A percentile compares a stretch with the other conserved stretches of the same genome.
These are phyloP conservation scores for Dipodomys spectabilis DNA, from an alignment of 2,113 vertebrate species.

Conservation along the genomic window DNA sequence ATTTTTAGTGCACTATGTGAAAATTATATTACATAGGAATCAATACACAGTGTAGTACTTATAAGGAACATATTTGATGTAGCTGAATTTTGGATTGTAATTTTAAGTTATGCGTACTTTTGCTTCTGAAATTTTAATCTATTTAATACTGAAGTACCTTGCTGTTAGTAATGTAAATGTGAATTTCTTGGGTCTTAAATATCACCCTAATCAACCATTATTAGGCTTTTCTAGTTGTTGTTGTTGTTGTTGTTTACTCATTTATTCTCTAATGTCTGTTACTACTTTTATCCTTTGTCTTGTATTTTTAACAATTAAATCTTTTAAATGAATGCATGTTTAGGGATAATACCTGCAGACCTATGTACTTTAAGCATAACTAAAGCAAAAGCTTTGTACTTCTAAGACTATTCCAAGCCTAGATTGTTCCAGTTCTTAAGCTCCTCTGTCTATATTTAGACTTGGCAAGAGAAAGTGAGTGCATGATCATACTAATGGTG, in stretches of 20 bases:
- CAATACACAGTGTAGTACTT: conserved; percentile 3
- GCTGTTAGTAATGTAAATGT: neutral
- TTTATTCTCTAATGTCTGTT: neutral
- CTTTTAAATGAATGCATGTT: conserved; percentile 14
- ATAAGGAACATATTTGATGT: conserved; percentile 25
- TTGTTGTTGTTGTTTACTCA: neutral
- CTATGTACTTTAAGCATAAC: neutral
- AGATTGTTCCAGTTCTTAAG: conserved; percentile 24
- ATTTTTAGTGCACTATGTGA: conserved; percentile 22
- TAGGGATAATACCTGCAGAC: neutral
- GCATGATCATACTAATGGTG: neutral
- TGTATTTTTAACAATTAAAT: conserved; percentile 41
- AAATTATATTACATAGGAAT: neutral
- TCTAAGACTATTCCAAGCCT: neutral
- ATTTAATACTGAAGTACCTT: conserved; percentile 29
- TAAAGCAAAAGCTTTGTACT: neutral
- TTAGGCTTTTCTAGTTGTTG: conserved; percentile 17
- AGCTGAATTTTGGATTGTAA: neutral
- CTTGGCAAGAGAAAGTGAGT: neutral
- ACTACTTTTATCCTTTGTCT: neutral
- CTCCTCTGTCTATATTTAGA: conserved; percentile 40
- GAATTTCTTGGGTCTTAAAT: conserved; percentile 31
- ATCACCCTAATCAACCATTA: neutral
- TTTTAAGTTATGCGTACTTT: conserved; percentile 31
- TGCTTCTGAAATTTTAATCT: conserved; percentile 30